A percentile compares a stretch with the other conserved stretches of the same genome.
Conservation (phyloP, 30 jellyfish, hydroid and myxozoan species). For the Turritopsis dohrnii region DNA sequence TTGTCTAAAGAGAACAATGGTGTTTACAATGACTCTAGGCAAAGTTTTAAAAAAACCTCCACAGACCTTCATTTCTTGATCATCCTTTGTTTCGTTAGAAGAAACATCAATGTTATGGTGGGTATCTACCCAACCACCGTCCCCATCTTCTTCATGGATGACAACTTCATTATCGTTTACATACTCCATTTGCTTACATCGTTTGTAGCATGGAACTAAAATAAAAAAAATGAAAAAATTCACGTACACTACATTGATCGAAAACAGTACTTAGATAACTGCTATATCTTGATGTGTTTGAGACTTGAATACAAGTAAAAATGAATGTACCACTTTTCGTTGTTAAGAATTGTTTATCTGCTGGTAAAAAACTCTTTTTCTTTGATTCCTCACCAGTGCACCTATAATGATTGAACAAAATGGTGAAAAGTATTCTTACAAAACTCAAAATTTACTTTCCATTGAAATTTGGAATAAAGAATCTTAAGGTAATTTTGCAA, state of each 20-base stretch:
- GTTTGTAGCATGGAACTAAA: constrained; percentile 91
- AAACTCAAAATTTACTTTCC: no score
- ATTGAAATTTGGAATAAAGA: no score
- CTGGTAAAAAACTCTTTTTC: constrained; percentile 78
- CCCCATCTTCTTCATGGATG: constrained; percentile 76
- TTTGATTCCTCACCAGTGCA: constrained; percentile 91
- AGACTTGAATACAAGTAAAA: no score
- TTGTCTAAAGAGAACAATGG: no score
- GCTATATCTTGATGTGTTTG: background rate
- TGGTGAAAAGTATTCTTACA: no score
- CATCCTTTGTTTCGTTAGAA: constrained; percentile 55
- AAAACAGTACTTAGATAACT: no score
- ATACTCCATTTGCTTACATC: constrained; percentile 91
- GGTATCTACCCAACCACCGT: constrained; percentile 99
- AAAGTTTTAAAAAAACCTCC: no score
- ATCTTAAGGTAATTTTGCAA: no score
- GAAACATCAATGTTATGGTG: constrained; percentile 70
- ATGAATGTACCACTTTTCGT: constrained; percentile 98
- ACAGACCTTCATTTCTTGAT: constrained; percentile 69
- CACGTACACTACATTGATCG: no score
- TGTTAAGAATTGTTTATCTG: constrained; percentile 76
- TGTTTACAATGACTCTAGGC: no score
- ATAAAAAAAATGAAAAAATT: no score
- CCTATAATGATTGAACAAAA: constrained; percentile 58
- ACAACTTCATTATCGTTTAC: constrained; percentile 73